Percentiles rank a stretch among this genome's conserved stretches.
These are phyloP conservation scores for Chlorospingus flavigularis DNA, from an alignment of 2,797 vertebrate species.

Conservation along the genomic window DNA sequence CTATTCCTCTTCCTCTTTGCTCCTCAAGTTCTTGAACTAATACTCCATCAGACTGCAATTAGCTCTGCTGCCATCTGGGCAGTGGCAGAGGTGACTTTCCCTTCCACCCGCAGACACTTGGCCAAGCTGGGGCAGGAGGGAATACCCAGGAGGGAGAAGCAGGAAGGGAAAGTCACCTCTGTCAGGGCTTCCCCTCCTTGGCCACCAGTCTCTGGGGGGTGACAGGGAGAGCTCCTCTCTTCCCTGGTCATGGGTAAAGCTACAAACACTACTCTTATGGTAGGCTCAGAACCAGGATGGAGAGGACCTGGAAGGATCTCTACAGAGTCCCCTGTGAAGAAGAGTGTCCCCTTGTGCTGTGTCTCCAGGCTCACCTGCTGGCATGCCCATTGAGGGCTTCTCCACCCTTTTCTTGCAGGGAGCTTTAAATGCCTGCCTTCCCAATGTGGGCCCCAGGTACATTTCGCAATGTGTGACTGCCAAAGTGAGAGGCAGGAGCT, in stretches of 20 bases:
- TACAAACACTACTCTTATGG: fast-evolving
- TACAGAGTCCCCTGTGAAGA: fast-evolving
- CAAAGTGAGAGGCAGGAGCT: not conserved
- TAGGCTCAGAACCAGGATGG: not conserved
- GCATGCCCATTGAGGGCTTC: not conserved
- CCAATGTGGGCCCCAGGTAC: not conserved
- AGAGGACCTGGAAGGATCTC: not conserved
- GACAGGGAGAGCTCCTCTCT: not conserved
- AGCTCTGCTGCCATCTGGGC: not conserved
- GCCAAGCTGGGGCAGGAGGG: not conserved
- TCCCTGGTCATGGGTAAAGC: fast-evolving
- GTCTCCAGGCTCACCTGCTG: not conserved
- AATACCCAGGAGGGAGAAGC: fast-evolving
- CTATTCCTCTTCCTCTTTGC: not conserved
- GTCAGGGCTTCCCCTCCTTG: not conserved
- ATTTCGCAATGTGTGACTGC: fast-evolving
- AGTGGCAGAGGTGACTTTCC: not conserved
- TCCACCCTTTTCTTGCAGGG: not conserved
- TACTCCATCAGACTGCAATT: not conserved
- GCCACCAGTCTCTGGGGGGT: not conserved
- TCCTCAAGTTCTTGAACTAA: not conserved
- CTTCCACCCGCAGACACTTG: not conserved
- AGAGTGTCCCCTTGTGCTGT: fast-evolving
- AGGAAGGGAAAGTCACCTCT: not conserved
- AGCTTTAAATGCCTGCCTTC: not conserved